phyloP scores from a whole-genome alignment of 2,888 invertebrate species.

The Athalia cordata region DNA sequence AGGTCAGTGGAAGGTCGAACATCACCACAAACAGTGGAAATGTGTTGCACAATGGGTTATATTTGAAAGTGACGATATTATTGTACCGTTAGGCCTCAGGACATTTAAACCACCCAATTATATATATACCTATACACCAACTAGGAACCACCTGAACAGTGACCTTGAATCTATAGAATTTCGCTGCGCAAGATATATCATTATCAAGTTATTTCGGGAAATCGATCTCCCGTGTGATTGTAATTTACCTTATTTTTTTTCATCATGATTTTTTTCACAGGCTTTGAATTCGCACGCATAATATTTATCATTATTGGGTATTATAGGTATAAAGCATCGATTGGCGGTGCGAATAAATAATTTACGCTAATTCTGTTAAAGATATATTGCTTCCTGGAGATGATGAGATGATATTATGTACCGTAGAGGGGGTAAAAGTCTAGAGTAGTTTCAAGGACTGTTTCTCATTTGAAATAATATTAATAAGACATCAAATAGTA shows the following conservation, averaged over 20 bases:
- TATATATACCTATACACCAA: no score
- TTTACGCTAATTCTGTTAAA: neutral
- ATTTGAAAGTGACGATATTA: slow-evolving; percentile 22
- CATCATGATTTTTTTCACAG: no score
- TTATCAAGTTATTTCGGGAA: neutral
- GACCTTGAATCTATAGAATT: slow-evolving; percentile 23
- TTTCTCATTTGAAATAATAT: slow-evolving; percentile 22
- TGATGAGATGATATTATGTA: neutral
- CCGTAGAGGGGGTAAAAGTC: neutral
- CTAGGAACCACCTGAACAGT: no score
- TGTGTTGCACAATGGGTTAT: slow-evolving; percentile 25
- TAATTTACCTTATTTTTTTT: neutral
- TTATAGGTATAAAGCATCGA: no score
- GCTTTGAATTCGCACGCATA: no score
- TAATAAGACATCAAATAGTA: neutral
- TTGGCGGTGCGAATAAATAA: neutral
- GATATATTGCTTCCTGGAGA: slow-evolving; percentile 1
- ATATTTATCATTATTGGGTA: no score
- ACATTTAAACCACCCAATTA: slow-evolving; percentile 11
- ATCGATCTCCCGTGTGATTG: neutral
- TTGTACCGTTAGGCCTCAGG: slow-evolving; percentile 19
- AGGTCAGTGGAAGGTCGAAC: slow-evolving; percentile 19
- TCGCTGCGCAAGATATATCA: neutral
- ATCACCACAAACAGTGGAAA: neutral
- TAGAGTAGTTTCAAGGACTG: slow-evolving; percentile 23